Evolutionary conservation across 2,888 invertebrate species (phyloP).

Genomic region (Trissonchulus sp.): DNA sequence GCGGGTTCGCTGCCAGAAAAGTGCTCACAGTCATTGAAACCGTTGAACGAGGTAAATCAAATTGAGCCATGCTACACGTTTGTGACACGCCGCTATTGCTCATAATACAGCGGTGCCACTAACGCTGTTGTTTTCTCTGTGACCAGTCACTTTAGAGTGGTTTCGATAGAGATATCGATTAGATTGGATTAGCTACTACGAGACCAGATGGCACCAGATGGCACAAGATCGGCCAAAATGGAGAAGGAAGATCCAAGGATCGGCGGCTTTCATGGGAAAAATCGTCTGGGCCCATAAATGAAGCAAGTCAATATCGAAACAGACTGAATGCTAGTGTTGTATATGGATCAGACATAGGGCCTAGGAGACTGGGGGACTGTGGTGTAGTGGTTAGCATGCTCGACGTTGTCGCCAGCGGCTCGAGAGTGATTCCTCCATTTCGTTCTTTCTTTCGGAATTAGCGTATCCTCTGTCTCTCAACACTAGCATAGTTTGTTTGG

Average conservation of each 20-base stretch:
- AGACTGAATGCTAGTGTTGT: no score
- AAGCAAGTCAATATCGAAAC: background rate
- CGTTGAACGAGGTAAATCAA: conserved; percentile 55
- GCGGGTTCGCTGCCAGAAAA: conserved; percentile 64
- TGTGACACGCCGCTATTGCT: background rate
- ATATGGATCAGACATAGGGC: no score
- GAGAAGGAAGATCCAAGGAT: no score
- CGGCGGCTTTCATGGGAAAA: no score
- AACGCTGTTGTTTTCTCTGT: background rate
- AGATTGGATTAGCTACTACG: no score
- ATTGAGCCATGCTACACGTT: background rate
- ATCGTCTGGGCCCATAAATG: no score
- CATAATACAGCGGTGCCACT: background rate
- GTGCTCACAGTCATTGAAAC: conserved; percentile 59
- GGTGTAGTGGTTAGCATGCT: background rate
- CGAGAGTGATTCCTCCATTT: background rate
- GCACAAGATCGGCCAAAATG: no score
- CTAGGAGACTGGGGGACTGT: no score
- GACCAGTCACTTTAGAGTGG: background rate
- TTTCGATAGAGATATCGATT: no score
- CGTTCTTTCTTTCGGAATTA: background rate
- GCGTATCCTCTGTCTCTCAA: background rate
- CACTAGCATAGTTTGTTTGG: background rate
- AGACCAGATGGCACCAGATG: no score
- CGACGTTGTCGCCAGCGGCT: background rate